Percentiles rank a stretch among this genome's conserved stretches.
Conservation (phyloP, 2,888 invertebrate genomes). For the Drosophila algonquin region DNA sequence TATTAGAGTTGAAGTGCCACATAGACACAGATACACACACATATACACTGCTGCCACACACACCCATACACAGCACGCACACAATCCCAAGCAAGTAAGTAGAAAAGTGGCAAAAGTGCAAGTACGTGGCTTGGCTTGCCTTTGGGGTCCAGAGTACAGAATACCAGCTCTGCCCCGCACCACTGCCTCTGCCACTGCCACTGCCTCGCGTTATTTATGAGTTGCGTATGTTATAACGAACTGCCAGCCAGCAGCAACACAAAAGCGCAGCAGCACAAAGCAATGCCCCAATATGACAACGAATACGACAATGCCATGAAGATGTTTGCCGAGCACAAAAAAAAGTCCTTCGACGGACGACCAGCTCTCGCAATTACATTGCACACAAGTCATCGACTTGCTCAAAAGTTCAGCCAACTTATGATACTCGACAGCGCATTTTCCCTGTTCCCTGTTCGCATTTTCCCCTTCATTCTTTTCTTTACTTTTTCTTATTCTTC, state of each 20-base stretch:
- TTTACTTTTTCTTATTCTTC: background rate
- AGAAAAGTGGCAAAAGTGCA: slow-evolving; percentile 63
- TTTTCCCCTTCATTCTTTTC: background rate
- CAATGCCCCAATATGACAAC: slow-evolving; percentile 45
- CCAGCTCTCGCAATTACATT: slow-evolving; percentile 35
- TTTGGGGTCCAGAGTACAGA: background rate
- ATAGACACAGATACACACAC: slow-evolving; percentile 50
- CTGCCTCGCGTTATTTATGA: slow-evolving; percentile 71
- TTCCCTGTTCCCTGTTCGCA: slow-evolving; percentile 15
- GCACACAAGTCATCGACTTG: slow-evolving; percentile 46
- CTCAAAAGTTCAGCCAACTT: slow-evolving; percentile 41
- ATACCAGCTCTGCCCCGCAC: slow-evolving; percentile 5
- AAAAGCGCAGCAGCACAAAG: slow-evolving; percentile 47
- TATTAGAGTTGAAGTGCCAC: slow-evolving; percentile 76
- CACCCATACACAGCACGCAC: slow-evolving; percentile 3
- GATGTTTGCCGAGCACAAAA: slow-evolving; percentile 19
- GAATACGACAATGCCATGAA: slow-evolving; percentile 37
- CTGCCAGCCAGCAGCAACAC: slow-evolving; percentile 46
- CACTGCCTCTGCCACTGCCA: slow-evolving; percentile 5
- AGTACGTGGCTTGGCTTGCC: slow-evolving; percentile 61
- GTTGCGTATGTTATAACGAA: slow-evolving; percentile 75
- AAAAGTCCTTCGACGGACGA: slow-evolving; percentile 24
- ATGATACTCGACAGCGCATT: slow-evolving; percentile 35
- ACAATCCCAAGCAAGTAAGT: slow-evolving; percentile 51
- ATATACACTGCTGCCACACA: background rate